Percentiles rank a stretch among this genome's conserved stretches.
Evolutionary conservation across 2,113 vertebrate species (phyloP).

Genomic region (Labeo rohita): DNA sequence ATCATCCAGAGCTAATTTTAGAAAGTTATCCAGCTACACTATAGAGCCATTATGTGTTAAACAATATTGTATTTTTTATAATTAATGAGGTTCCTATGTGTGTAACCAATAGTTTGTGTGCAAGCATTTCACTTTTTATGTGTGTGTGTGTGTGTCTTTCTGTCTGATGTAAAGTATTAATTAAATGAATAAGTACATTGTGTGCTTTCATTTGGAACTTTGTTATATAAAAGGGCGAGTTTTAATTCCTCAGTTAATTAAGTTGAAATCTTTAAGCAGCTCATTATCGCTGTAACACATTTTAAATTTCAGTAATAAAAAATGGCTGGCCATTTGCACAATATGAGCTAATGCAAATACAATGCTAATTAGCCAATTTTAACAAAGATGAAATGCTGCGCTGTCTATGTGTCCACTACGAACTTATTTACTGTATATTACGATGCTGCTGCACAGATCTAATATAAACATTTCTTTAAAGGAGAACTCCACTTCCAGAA

Average conservation of each 20-base stretch:
- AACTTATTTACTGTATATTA: background rate
- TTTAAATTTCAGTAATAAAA: background rate
- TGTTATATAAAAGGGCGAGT: background rate
- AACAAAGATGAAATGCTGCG: background rate
- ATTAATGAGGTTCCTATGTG: background rate
- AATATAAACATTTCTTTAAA: no score
- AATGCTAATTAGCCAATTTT: background rate
- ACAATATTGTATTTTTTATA: background rate
- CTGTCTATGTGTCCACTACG: background rate
- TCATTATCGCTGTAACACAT: background rate
- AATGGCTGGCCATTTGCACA: background rate
- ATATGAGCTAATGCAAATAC: background rate
- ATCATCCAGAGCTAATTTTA: conserved; percentile 10
- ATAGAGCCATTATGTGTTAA: background rate
- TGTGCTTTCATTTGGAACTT: background rate
- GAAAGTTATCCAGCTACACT: background rate
- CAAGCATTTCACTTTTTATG: background rate
- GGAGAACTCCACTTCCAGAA: no score
- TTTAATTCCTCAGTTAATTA: conserved; percentile 20
- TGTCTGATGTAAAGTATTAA: background rate
- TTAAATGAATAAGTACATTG: background rate
- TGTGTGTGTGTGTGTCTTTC: background rate
- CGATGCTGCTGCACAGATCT: no score
- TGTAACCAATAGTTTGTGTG: background rate
- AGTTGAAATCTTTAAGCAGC: background rate